A percentile compares a stretch with the other conserved stretches of the same genome.
phyloP scores from a whole-genome alignment of 2,888 invertebrate genomes.

The Idaea aversata region DNA sequence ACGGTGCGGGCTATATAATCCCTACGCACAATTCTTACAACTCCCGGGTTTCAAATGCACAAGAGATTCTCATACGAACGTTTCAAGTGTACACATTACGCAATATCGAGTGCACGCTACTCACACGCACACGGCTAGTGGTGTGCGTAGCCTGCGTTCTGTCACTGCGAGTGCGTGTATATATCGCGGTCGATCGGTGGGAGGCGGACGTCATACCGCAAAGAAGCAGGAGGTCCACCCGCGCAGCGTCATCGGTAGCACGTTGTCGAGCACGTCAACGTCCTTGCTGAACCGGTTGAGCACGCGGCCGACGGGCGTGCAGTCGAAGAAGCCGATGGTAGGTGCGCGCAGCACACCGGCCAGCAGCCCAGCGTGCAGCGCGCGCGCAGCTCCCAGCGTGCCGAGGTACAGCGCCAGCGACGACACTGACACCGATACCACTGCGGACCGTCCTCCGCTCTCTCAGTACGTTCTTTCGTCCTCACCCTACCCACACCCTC shows the following conservation, averaged over 20 bases:
- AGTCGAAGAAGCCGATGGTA: slow-evolving; percentile 87
- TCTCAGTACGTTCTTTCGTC: slow-evolving; percentile 12
- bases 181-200: slow-evolving; percentile 6
- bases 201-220: slow-evolving; percentile 68
- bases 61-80: background rate
- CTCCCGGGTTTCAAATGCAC: background rate
- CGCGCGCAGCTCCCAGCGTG: slow-evolving; percentile 81
- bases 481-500: slow-evolving; percentile 12
- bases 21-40: background rate
- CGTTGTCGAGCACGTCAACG: slow-evolving; percentile 85
- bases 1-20: background rate
- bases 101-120: background rate
- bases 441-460: slow-evolving; percentile 58
- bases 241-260: slow-evolving; percentile 85
- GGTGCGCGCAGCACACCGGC: slow-evolving; percentile 84
- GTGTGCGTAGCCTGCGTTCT: background rate
- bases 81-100: background rate
- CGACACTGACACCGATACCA: slow-evolving; percentile 83
- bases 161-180: slow-evolving; percentile 9
- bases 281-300: slow-evolving; percentile 90
- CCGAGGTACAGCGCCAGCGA: slow-evolving; percentile 85
- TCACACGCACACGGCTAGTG: background rate
- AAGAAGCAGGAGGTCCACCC: slow-evolving; percentile 85
- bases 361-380: slow-evolving; percentile 84
- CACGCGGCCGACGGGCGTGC: slow-evolving; percentile 89